These are phyloP conservation scores for Bambusicola thoracicus DNA, from an alignment of 2,113 vertebrate genomes.

Conservation along the genomic window DNA sequence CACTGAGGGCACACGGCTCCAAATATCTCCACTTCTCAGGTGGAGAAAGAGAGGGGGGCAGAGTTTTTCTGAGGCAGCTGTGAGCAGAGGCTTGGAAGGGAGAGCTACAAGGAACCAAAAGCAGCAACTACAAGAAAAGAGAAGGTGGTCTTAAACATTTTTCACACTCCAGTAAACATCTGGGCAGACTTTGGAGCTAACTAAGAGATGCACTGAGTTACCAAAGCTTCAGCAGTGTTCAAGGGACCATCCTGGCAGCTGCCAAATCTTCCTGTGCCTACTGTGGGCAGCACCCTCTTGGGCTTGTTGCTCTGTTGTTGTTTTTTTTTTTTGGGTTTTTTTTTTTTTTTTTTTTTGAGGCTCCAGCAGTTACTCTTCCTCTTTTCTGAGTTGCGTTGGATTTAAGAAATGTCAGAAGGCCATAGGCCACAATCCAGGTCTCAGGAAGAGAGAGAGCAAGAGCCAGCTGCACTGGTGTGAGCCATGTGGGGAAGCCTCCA, in stretches of 20 bases:
- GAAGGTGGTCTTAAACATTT: neutral
- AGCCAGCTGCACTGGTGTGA: neutral
- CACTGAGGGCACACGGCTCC: fast-evolving
- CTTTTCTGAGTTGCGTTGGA: neutral
- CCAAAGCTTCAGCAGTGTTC: neutral
- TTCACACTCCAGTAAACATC: neutral
- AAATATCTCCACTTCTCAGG: neutral
- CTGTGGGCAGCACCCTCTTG: neutral
- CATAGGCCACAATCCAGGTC: neutral
- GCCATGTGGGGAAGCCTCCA: neutral
- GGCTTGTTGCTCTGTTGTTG: neutral
- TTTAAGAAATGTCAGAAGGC: neutral
- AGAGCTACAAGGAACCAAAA: neutral
- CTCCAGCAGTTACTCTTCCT: neutral
- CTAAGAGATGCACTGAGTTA: neutral
- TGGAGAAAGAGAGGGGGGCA: neutral
- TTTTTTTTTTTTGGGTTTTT: neutral
- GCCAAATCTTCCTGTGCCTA: neutral
- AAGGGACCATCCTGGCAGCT: neutral
- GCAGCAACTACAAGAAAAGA: neutral
- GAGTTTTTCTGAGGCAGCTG: neutral
- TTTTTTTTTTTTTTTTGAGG: neutral
- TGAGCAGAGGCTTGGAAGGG: fast-evolving
- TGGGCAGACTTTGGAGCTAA: neutral
- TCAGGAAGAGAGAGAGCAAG: neutral